These are phyloP conservation scores for Ageneiosus marmoratus DNA, from an alignment of 2,113 vertebrate species.

Conservation along the genomic window DNA sequence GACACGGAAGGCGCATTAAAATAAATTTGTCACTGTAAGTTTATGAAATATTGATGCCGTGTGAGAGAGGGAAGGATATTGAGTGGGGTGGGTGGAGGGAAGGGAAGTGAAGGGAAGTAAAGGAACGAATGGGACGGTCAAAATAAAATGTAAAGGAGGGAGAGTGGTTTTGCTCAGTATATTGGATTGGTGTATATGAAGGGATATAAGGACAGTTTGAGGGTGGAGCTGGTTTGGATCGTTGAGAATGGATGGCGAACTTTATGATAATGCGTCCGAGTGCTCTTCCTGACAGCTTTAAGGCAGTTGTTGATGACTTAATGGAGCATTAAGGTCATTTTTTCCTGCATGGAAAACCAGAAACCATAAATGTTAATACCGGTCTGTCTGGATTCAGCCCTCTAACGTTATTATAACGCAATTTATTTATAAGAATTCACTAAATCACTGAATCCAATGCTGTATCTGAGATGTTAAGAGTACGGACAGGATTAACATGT, in stretches of 20 bases:
- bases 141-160: slow-evolving; percentile 46
- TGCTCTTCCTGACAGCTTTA: slow-evolving; percentile 24
- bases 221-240: background rate
- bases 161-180: background rate
- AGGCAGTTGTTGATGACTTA: slow-evolving; percentile 28
- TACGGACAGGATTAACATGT: background rate
- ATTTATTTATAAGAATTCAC: background rate
- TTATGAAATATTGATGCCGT: slow-evolving; percentile 91
- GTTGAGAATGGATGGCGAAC: slow-evolving; percentile 21
- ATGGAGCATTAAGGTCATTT: slow-evolving; percentile 28
- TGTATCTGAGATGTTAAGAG: background rate
- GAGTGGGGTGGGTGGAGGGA: slow-evolving; percentile 72
- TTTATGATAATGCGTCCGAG: slow-evolving; percentile 3
- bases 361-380: slow-evolving; percentile 21
- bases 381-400: background rate
- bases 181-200: background rate
- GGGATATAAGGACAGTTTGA: slow-evolving; percentile 4
- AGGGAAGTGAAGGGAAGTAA: slow-evolving; percentile 66
- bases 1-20: slow-evolving; percentile 77
- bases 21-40: slow-evolving; percentile 76
- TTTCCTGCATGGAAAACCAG: slow-evolving; percentile 1
- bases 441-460: background rate
- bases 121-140: slow-evolving; percentile 24
- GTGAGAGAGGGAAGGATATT: slow-evolving; percentile 77
- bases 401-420: background rate